Evolutionary conservation across 1,140 invertebrate species (phyloP).

Genomic region (Pseudachorutes palmiensis): DNA sequence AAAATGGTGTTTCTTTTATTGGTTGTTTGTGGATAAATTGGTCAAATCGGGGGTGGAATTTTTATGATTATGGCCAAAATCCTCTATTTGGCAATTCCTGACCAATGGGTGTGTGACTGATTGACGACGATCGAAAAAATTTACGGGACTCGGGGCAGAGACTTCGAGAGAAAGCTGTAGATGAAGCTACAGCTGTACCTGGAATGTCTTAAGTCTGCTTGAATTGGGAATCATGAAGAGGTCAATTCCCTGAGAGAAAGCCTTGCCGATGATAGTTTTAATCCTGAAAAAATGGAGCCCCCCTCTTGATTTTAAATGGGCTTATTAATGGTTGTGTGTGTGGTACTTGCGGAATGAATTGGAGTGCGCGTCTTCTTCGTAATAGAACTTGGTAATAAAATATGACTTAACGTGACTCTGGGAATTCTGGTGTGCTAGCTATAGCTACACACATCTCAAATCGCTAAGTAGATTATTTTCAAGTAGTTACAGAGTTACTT

Average conservation of each 20-base stretch:
- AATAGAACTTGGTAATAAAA: background rate
- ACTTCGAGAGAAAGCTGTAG: background rate
- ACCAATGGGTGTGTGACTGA: background rate
- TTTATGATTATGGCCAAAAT: background rate
- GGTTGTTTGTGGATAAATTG: background rate
- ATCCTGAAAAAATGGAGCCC: too few relatives aligned
- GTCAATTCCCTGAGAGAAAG: background rate
- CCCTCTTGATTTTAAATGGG: background rate
- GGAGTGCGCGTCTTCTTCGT: background rate
- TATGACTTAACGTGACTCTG: constrained; percentile 8
- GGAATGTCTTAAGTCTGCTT: background rate
- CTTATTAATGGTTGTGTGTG: constrained; percentile 3
- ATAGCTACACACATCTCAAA: background rate
- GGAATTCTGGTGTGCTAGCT: background rate
- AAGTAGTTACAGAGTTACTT: constrained; percentile 7
- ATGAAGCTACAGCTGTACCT: too few relatives aligned
- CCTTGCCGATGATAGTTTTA: too few relatives aligned
- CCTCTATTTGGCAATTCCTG: background rate
- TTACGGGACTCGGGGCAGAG: background rate
- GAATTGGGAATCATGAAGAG: background rate
- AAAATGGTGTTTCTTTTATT: background rate
- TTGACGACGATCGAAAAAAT: background rate
- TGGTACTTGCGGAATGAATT: constrained; percentile 1
- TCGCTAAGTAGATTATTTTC: constrained; percentile 12
- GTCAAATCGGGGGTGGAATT: background rate